Base-by-base conservation (phyloP, 2,797 vertebrate genomes). In the Anniella stebbinsi region DNA sequence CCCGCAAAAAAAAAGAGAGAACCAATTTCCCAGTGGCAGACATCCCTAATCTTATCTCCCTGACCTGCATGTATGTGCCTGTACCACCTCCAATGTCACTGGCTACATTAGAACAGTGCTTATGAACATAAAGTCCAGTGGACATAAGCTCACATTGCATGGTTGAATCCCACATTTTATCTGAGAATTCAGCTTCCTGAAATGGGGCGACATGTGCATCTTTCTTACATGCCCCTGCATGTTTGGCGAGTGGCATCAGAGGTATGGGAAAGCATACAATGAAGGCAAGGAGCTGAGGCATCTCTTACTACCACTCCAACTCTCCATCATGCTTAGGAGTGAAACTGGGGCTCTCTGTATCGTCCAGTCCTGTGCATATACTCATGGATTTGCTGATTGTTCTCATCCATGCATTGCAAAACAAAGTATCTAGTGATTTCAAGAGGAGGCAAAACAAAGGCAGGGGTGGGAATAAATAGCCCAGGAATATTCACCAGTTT, bases 391-490 rank as follows among this genome's bases (percentile, higher is more conserved):
- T 60, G 38, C 38, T 63, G 6, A 28, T n/a, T 86, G 5, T 12
- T 25, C 36, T 57, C 75, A 25, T 9, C 17, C 51, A 3, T 45
- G 10, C 57, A 70, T 72, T 72, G 80, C 84, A 89, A 67, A 87
- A 63, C 3, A 45, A 90, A 82, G 80, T 60, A 86, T 13, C 69
- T 87, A 92, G 85, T 87, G 0, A 86, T 69, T 67, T 91, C 86
- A 87, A 91, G 41, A 51, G 77, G 88, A 82, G 17, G 41, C 41
- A 7, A 9, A 70, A 45, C 76, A 92, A 63, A 92, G 33, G 4
- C 4, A 75, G 85, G 11, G 88, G 86, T 25, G 66, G 51, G 70
- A 93, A 86, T 15, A 93, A 92, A 89, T 25, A 4, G n/a, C 89
- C 33, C 38, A 87, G 83, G 72, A 88, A 28, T 0, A 91, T 0